Base-by-base conservation (phyloP, 2,797 vertebrate species). In the Paguma larvata region DNA sequence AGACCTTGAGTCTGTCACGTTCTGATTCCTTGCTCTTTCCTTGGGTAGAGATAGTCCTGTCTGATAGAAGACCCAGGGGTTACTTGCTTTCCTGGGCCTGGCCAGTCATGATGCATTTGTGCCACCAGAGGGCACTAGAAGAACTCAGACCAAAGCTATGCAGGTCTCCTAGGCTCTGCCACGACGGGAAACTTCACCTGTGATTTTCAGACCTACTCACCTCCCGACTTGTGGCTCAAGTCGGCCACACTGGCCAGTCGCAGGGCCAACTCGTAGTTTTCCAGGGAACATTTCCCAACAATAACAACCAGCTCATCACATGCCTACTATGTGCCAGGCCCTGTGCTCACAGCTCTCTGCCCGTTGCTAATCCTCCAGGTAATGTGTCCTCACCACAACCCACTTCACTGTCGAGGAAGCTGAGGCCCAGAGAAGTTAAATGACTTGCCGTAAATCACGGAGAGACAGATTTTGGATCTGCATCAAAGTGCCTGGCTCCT, bases 51-150 rank as follows among this genome's bases (percentile, higher is more conserved):
- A 51, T 18, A 11, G 23, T 56, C 41, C 25, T 15, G 32, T 53
- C 4, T n/a, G 21, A 27, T 11, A 44, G 38, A 78, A 34, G 38
- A 48, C 27, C 13, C 16, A 13, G 46, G 5, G 3, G 10, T 65
- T 75, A 23, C 48, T 53, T 8, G 70, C n/a, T 95, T 91, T 96
- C 53, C 73, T 0, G 3, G 53, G 51, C 38, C 62, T 90, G 48
- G 19, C 19, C 34, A 27, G 96, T 92, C 85, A 92, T 97, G 92
- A 94, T n/a, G 25, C 46, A 72, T 10, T 6, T 32, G 21, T 3
- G 63, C 95, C 98, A 98, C 96, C 34, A 98, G 98, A 97, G 98
- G 97, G 96, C 85, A 16, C 56, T 27, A 88, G 34, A 96, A 70
- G 79, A 95, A 93, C 51, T 78, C 78, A 91, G 46, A 92, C 48